Evolutionary conservation across 64 coral and sea anemone species (phyloP), one percentile per base, ranked within the genome.

Genomic region (Montipora cactus): DNA sequence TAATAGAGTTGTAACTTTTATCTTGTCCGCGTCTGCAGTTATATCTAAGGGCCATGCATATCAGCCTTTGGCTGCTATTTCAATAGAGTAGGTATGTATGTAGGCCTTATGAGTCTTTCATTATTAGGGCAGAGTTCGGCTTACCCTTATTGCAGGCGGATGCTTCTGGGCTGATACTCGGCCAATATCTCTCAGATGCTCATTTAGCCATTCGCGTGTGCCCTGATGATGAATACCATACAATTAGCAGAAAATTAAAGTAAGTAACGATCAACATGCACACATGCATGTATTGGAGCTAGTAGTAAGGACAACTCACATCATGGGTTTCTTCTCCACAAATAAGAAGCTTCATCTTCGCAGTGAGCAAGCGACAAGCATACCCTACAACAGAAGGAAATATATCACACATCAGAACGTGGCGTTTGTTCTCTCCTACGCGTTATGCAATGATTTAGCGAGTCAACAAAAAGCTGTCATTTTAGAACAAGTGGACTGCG

Each of bases 301-400:
- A 81, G 58, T 21, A 0, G 68, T 71, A 1, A n/a, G 37, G 15
- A 12, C 57, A 59, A 97, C 96, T 98, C 73, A 98, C 96, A 80
- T 98, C 96, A 21, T 95, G 76, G 6, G 90, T 94, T 69, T 95
- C 89, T 55, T 94, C 96, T 5, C 87, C 85, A 66, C 96, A 98
- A 64, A 98, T 95, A 4, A 98, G 83, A 4, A 98, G 93, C 72
- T 95, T 98, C 96, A 98, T 98, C 79, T 98, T 82, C 15, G 88
- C 66, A 77, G 96, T 98, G 12, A 98, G 84, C 80, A 98, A 80
- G 62, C 72, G 93, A 77, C 96, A 98, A 16, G 96, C 93, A 78
- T 98, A 98, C 51, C 96, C 95, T 96, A 66, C 47, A 76, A 76
- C 7, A 79, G 45, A 81, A 8, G 0, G 23, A 80, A 71, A 55